Base-by-base conservation (phyloP, 2,888 invertebrate species). In the Eupithecia inturbata region DNA sequence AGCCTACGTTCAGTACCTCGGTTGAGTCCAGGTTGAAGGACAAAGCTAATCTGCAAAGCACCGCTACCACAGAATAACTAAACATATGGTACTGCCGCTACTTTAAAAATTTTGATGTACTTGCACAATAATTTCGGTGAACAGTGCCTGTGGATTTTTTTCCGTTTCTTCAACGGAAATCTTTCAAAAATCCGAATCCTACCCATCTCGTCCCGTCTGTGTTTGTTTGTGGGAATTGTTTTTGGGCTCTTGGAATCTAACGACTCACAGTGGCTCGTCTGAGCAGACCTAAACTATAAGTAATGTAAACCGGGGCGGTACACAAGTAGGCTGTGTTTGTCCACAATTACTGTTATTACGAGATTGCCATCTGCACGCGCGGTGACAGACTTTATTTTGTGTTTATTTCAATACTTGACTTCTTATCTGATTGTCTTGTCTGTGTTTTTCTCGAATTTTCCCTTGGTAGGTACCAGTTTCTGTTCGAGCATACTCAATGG, bases 291-390 rank as follows among this genome's bases (percentile, higher is more conserved):
- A 62, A 60, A 36, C 26, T 6, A 16, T 39, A 39, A 66, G 71
- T 45, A 72, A 79, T 69, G 81, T 80, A 80, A 78, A 77, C 79
- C 79, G 77, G 75, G 78, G 67, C 80, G 78, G 77, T 64, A 64
- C n/a, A 74, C 74, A 79, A 82, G 76, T 79, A 76, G 80, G 72
- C 71, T 36, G 75, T 78, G 75, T 79, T 81, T 76, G 76, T 70
- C 68, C 33, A 74, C 70, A 80, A 80, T 79, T 78, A 76, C 79
- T 39, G 72, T 72, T 66, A 77, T 80, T 80, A 80, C 19, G 16
- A 71, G 80, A 80, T 80, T 69, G 70, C 60, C 31, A 80, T 80
- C 78, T 31, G n/a, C 73, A 73, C 60, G 70, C 76, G 68, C 57
- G 69, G 70, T 70, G 74, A 26, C 75, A 78, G 75, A 74, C 22